A percentile compares a stretch with the other conserved stretches of the same genome.
These are phyloP conservation scores for Caerostris extrusa DNA, from an alignment of 1,140 invertebrate genomes.

Conservation along the genomic window DNA sequence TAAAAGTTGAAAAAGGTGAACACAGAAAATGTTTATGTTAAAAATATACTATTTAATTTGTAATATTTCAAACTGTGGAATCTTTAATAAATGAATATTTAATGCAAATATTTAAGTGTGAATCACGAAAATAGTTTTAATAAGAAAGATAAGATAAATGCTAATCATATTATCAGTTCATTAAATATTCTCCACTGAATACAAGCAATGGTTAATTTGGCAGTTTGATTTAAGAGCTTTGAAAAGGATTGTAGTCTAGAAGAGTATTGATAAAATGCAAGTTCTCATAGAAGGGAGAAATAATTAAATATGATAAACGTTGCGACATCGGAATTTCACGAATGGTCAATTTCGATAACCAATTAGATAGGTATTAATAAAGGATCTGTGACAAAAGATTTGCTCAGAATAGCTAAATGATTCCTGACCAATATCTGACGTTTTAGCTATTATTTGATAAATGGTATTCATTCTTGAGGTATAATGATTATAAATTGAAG, in stretches of 20 bases:
- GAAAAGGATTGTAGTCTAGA: neutral
- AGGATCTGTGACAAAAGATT: slow-evolving; percentile 29
- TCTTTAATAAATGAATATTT: no score
- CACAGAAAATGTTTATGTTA: no score
- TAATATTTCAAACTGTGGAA: no score
- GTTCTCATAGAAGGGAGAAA: neutral
- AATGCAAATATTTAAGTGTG: no score
- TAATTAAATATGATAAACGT: slow-evolving; percentile 47
- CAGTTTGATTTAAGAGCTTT: neutral
- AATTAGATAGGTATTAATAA: slow-evolving; percentile 59
- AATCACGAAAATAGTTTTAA: no score
- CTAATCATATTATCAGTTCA: no score
- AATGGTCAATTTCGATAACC: slow-evolving; percentile 54
- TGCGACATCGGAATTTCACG: neutral
- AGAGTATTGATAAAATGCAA: neutral
- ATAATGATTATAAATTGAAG: slow-evolving; percentile 3
- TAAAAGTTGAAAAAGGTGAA: no score
- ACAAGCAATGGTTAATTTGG: neutral
- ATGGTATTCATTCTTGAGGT: neutral
- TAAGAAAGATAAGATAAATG: no score
- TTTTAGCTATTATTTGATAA: neutral
- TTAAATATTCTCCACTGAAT: no score
- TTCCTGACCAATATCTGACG: neutral
- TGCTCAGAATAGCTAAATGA: slow-evolving; percentile 21
- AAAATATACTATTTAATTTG: no score